These are phyloP conservation scores for Mallateleia sp. DNA, from an alignment of 2,888 invertebrate species.

Conservation along the genomic window DNA sequence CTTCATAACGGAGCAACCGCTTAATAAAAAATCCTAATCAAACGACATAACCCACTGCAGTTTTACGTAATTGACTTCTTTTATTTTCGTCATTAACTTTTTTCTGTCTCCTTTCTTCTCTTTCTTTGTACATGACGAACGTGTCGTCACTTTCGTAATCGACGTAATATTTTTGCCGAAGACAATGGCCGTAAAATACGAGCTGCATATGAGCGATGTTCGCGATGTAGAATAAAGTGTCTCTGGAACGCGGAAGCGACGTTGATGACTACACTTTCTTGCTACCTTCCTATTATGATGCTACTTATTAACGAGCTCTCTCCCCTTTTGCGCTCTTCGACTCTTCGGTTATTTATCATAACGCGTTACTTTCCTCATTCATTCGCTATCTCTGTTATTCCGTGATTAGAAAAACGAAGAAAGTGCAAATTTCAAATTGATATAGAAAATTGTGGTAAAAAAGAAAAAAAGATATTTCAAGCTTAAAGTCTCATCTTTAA, in stretches of 20 bases:
- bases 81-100: conserved; percentile 35
- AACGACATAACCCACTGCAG: background rate
- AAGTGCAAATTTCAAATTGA: no score
- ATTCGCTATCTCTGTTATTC: conserved; percentile 1
- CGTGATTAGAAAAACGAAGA: conserved; percentile 30
- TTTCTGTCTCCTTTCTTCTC: conserved; percentile 27
- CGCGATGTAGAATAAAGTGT: conserved; percentile 74
- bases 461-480: no score
- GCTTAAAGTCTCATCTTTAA: no score
- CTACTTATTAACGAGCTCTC: conserved; percentile 76
- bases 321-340: conserved; percentile 68
- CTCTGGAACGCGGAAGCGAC: conserved; percentile 82
- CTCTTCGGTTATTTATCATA: conserved; percentile 55
- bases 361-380: conserved; percentile 47
- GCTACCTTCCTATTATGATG: conserved; percentile 75
- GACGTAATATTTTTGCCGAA: conserved; percentile 64
- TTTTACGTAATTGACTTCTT: conserved; percentile 52
- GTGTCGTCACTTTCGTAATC: conserved; percentile 74
- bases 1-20: background rate
- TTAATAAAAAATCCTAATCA: conserved; percentile 37
- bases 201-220: conserved; percentile 60
- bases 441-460: no score
- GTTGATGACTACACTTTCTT: conserved; percentile 76
- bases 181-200: conserved; percentile 71
- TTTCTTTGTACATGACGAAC: conserved; percentile 14